Base-by-base conservation (phyloP, 2,888 invertebrate species). In the Phymatocera aterrima region DNA sequence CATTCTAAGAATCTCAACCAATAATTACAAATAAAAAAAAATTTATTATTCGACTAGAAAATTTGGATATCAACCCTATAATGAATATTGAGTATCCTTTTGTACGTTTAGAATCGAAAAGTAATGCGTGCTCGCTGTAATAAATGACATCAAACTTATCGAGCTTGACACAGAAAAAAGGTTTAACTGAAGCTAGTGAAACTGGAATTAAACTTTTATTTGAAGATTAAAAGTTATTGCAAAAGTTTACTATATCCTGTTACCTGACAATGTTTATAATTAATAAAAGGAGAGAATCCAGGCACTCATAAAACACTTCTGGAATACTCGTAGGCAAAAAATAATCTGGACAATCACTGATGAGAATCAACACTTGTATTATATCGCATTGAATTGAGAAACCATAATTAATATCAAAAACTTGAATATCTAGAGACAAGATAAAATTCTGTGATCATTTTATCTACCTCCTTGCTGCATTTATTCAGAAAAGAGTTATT, bases 301-400 rank as follows among this genome's bases (percentile, higher is more conserved):
- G 51, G 51, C 72, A 48, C 31, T 51, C 28, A 72, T 72, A 72
- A 1, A 51, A n/a, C n/a, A 72, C 48, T 48, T 31, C 72, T 72
- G 72, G 51, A 72, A 51, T 72, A 72, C 51, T 72, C 48, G 12
- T 64, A 18, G 18, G 18, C 24, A 15, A 8, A 10, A 3, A 51
- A 18, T 15, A 18, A 72, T 51, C 18, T 18, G 34, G 34, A 28
- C 2, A 31, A 43, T 18, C 10, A 12, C 51, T 34, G n/a, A n/a
- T n/a, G n/a, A 51, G 18, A 51, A 34, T 28, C 31, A 43, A 48
- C 21, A 28, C 8, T 64, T 64, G 1, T n/a, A 64, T 37, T 18
- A 15, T 37, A 64, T 64, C 37, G 37, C 21, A 28, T 15, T 15
- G 37, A 2, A 64, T n/a, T n/a, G n/a, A n/a, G n/a, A n/a, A n/a